Evolutionary conservation across 2,888 invertebrate genomes (phyloP).

Genomic region (Scaptomyza reducta): DNA sequence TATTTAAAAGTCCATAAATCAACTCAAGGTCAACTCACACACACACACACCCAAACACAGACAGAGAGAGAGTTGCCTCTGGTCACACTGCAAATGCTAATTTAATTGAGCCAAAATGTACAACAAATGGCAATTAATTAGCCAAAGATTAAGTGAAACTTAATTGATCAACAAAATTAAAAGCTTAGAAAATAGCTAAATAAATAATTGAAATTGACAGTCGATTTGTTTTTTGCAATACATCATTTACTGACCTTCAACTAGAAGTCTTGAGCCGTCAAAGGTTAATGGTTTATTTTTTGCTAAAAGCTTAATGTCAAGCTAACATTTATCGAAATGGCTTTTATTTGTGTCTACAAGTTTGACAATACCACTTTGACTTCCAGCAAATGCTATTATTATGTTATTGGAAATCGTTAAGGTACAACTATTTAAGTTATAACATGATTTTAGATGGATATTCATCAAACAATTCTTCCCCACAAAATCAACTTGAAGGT

Average conservation of each 20-base stretch:
- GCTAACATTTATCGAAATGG: neutral
- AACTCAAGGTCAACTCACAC: slow-evolving; percentile 28
- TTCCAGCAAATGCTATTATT: neutral
- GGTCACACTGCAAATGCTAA: slow-evolving; percentile 35
- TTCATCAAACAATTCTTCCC: too few species aligned
- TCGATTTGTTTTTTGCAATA: too few species aligned
- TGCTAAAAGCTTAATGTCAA: neutral
- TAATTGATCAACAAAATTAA: slow-evolving; percentile 16
- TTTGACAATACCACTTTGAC: neutral
- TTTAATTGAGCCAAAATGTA: slow-evolving; percentile 57
- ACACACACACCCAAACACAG: slow-evolving; percentile 6
- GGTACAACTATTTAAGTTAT: too few species aligned
- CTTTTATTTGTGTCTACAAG: neutral
- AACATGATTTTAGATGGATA: too few species aligned
- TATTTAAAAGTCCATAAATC: slow-evolving; percentile 75
- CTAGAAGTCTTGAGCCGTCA: too few species aligned
- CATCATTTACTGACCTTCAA: too few species aligned
- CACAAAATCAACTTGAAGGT: too few species aligned
- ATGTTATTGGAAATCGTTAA: neutral
- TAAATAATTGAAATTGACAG: neutral
- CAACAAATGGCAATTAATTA: slow-evolving; percentile 47
- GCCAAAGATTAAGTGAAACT: slow-evolving; percentile 16
- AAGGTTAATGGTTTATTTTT: too few species aligned
- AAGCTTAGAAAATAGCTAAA: neutral
- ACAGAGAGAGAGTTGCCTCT: slow-evolving; percentile 15